phyloP scores from a whole-genome alignment of 2,888 invertebrate species.

The Eupithecia vulgata region DNA sequence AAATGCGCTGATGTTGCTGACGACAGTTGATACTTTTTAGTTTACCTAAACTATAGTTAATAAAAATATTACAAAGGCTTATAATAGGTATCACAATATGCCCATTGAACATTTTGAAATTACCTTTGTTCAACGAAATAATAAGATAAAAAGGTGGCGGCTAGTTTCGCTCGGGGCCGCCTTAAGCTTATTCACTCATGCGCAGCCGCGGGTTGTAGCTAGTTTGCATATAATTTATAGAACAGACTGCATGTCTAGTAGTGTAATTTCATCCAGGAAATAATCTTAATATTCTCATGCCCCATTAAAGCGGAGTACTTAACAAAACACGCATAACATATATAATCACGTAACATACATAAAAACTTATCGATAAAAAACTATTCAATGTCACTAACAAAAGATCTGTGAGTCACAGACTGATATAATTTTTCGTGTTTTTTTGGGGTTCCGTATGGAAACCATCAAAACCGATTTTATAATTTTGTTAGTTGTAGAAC shows the following conservation, averaged over 20 bases:
- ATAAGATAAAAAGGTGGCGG: too few relatives aligned
- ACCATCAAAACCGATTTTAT: background rate
- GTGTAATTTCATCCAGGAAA: slow-evolving; percentile 2
- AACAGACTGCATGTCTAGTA: background rate
- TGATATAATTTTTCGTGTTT: slow-evolving; percentile 13
- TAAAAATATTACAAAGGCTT: too few relatives aligned
- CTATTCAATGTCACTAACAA: slow-evolving; percentile 21
- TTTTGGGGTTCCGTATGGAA: slow-evolving; percentile 22
- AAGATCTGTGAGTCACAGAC: slow-evolving; percentile 14
- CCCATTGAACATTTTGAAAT: too few relatives aligned
- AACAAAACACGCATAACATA: background rate
- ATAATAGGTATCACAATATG: too few relatives aligned
- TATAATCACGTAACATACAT: slow-evolving; percentile 9
- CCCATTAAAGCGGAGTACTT: background rate
- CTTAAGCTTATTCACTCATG: too few relatives aligned
- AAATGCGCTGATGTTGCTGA: too few relatives aligned
- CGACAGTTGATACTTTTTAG: too few relatives aligned
- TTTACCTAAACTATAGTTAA: too few relatives aligned
- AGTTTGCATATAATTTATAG: background rate
- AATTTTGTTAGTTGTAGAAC: too few relatives aligned
- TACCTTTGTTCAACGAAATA: too few relatives aligned
- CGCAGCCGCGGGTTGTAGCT: background rate
- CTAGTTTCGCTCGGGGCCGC: too few relatives aligned
- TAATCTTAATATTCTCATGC: background rate
- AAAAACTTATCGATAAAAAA: slow-evolving; percentile 9